phyloP scores from a whole-genome alignment of 2,797 vertebrate genomes.

The Tamandua tetradactyla region DNA sequence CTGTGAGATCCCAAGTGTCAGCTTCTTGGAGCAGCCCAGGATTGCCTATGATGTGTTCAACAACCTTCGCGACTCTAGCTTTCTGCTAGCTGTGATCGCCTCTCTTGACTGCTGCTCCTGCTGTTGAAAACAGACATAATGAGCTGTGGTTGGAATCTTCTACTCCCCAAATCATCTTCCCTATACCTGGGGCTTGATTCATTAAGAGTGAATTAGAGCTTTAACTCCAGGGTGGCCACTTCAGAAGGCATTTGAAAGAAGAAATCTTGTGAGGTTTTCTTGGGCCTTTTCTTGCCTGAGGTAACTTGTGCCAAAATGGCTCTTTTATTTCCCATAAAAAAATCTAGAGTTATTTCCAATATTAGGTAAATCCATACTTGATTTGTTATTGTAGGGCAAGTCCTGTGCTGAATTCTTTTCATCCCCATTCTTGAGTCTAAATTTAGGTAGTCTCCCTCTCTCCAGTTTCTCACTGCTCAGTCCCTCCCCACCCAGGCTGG shows the following conservation, averaged over 20 bases:
- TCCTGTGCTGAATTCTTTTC: background rate
- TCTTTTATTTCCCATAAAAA: slow-evolving; percentile 19
- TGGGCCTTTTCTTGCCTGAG: background rate
- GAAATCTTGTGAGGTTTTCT: background rate
- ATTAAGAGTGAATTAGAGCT: background rate
- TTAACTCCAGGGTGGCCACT: background rate
- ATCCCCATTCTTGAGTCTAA: slow-evolving; percentile 9
- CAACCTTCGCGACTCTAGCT: background rate
- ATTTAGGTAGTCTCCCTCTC: background rate
- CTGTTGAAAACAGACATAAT: background rate
- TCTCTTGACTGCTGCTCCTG: background rate
- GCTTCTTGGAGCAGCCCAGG: background rate
- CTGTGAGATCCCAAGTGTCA: background rate
- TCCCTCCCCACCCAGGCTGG: background rate
- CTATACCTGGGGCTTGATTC: background rate
- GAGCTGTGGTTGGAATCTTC: too few relatives aligned
- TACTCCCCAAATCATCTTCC: background rate
- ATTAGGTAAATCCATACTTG: slow-evolving; percentile 2
- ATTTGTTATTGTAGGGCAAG: background rate
- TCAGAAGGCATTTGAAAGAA: background rate
- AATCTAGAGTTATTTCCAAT: slow-evolving; percentile 19
- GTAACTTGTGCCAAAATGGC: background rate
- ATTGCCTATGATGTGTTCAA: too few relatives aligned
- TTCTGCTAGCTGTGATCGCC: background rate
- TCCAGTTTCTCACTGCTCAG: background rate